Conservation (phyloP, 2,113 vertebrate genomes). For the Coturnix japonica region DNA sequence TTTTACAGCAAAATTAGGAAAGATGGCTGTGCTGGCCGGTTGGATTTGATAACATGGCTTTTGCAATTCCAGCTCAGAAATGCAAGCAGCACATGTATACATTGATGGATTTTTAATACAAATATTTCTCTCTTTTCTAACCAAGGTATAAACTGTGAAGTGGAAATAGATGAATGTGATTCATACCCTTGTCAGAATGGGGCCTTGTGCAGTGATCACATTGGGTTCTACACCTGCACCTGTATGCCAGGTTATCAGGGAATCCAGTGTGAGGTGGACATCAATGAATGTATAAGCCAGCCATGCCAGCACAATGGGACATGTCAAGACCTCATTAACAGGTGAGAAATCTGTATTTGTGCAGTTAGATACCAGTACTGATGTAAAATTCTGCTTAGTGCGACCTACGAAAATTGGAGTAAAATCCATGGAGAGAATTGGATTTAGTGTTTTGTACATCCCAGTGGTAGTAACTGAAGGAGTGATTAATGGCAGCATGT, state of each 20-base stretch:
- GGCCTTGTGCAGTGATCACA: conserved; percentile 84
- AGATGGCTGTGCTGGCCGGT: background rate
- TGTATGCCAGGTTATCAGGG: conserved; percentile 87
- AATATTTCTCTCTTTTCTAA: background rate
- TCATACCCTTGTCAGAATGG: conserved; percentile 88
- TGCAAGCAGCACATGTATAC: background rate
- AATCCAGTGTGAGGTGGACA: conserved; percentile 84
- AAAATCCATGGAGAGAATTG: background rate
- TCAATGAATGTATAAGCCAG: conserved; percentile 88
- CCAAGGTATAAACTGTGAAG: conserved; percentile 90
- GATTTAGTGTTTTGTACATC: background rate
- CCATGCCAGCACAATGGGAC: conserved; percentile 84
- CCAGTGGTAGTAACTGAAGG: background rate
- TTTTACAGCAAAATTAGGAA: background rate
- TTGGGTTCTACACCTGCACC: conserved; percentile 87
- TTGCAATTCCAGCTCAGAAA: background rate
- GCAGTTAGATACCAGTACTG: background rate
- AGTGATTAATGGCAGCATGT: background rate
- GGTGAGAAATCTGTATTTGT: conserved; percentile 74
- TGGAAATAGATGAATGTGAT: conserved; percentile 91
- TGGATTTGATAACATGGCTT: background rate
- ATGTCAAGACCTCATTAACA: conserved; percentile 85
- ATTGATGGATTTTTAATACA: background rate
- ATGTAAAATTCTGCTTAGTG: background rate
- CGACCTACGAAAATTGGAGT: background rate